Conservation (phyloP, 2,888 invertebrate species). For the Nineta flava region DNA sequence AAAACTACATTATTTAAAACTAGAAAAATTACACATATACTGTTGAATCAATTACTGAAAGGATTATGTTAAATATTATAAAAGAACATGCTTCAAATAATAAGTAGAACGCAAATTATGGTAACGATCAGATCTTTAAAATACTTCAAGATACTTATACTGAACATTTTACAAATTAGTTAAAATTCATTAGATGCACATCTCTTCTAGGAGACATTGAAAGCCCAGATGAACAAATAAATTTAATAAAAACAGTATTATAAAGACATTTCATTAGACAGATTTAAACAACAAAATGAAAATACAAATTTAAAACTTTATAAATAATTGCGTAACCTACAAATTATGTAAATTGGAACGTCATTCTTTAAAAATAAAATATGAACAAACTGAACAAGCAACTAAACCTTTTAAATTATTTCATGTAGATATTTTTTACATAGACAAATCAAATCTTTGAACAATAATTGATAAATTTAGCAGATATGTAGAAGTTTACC, state of each 20-base stretch:
- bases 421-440: constrained; percentile 5
- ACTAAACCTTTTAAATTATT: constrained; percentile 7
- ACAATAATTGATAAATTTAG: constrained; percentile 14
- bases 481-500: constrained; percentile 13
- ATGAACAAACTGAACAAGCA: constrained; percentile 4
- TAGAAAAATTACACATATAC: no score
- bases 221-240: constrained; percentile 3
- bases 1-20: no score
- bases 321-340: constrained; percentile 8
- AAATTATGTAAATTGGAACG: constrained; percentile 7
- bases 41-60: no score
- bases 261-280: constrained; percentile 8
- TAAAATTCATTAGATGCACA: neutral
- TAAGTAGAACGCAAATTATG: neutral
- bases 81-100: no score
- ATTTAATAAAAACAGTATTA: constrained; percentile 10
- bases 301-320: constrained; percentile 3
- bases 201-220: constrained; percentile 4
- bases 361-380: constrained; percentile 4
- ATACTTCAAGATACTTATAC: neutral
- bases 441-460: constrained; percentile 11
- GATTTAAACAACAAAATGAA: constrained; percentile 7
- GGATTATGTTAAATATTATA: no score
- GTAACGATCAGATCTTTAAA: neutral
- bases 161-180: neutral